phyloP scores from a whole-genome alignment of 23 tunicate genomes.

The Trididemnum clinides region DNA sequence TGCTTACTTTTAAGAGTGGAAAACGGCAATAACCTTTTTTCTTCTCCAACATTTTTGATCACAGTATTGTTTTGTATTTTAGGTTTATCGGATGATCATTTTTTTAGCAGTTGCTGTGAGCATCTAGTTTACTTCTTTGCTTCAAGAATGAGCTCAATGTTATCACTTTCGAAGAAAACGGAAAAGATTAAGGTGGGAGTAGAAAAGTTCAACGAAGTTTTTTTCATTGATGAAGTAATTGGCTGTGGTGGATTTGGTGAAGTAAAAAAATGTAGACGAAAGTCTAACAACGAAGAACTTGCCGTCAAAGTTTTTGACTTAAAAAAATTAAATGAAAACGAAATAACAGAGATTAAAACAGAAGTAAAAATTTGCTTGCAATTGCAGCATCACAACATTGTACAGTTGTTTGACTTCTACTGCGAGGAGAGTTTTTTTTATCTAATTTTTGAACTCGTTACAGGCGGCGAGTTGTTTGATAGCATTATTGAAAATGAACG shows the following conservation, averaged over 20 bases:
- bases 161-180: too few species aligned
- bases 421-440: not conserved
- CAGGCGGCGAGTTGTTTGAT: slow-evolving; percentile 67
- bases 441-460: slow-evolving; percentile 48
- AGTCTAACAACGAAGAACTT: slow-evolving; percentile 1
- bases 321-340: slow-evolving; percentile 2
- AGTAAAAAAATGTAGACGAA: slow-evolving; percentile 37
- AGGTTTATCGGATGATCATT: too few species aligned
- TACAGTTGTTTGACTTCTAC: slow-evolving; percentile 17
- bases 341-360: slow-evolving; percentile 8
- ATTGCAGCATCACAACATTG: slow-evolving; percentile 46
- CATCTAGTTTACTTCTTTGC: too few species aligned
- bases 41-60: too few species aligned
- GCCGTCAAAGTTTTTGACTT: slow-evolving; percentile 46
- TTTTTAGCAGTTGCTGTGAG: too few species aligned
- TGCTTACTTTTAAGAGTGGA: too few species aligned
- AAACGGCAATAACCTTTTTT: too few species aligned
- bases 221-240: slow-evolving; percentile 12
- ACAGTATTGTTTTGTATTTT: too few species aligned
- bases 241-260: slow-evolving; percentile 50
- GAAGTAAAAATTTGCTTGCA: slow-evolving; percentile 32
- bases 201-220: not conserved
- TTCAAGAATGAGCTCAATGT: too few species aligned
- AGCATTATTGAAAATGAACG: slow-evolving; percentile 38
- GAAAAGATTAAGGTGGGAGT: too few species aligned